Evolutionary conservation across 2,888 invertebrate species (phyloP), one percentile per base, ranked within the genome.

Genomic region (Acanthosepion pharaonis): DNA sequence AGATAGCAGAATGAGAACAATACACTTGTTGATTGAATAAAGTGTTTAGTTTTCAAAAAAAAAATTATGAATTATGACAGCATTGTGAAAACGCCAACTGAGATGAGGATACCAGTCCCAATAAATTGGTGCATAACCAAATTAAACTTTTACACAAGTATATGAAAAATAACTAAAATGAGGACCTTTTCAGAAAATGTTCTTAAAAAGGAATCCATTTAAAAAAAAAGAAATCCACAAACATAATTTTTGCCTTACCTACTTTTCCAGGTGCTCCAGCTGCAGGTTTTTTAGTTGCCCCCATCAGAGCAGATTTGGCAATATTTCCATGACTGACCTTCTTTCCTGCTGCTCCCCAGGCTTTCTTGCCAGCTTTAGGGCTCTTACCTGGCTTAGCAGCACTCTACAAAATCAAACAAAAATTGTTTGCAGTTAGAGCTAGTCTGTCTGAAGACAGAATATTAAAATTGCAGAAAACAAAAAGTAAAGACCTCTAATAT

Each of bases 301-400:
- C 53, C 42, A 28, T 42, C 15, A 92, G 18, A 53, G 93, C 93
- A 18, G 49, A 15, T 53, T 53, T 53, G n/a, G 93, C 93, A 53
- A 93, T 93, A 48, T 93, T 93, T 8, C 51, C 53, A 25, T 28
- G n/a, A 93, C 51, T 51, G 53, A 93, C 93, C 20, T 93, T 93
- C 49, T 93, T 93, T n/a, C 93, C 93, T 28, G 53, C 53, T 25
- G 53, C 93, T 49, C 53, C 93, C 49, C 49, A 93, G 9, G 93
- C 93, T 11, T 93, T 93, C 28, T 93, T 93, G 53, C 93, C 49
- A 18, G 93, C 33, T 9, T 93, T 93, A 3, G 93, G 93, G 93
- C 93, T 93, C 28, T 78, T 78, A 25, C 15, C 48, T 93, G 93
- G n/a, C 28, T 49, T 93, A 9, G 93, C 93, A 53, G 93, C 93